These are phyloP conservation scores for Lysandra coridon DNA, from an alignment of 2,888 invertebrate species.

Conservation along the genomic window DNA sequence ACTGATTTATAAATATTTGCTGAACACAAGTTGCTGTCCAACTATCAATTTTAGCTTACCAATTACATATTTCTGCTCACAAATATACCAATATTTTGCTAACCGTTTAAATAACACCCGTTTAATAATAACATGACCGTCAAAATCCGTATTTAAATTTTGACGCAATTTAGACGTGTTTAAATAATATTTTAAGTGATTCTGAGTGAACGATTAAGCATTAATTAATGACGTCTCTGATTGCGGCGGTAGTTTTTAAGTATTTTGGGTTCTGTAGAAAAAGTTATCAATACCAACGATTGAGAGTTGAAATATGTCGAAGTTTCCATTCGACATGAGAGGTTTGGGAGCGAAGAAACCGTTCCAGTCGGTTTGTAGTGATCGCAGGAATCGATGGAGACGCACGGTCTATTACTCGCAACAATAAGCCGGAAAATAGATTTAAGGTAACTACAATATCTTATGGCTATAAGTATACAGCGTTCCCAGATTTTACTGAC, in stretches of 20 bases:
- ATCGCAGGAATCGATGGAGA: slow-evolving; percentile 71
- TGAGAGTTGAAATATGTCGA: slow-evolving; percentile 50
- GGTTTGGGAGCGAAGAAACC: slow-evolving; percentile 65
- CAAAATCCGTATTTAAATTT: too few relatives aligned
- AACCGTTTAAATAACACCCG: too few relatives aligned
- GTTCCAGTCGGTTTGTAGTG: slow-evolving; percentile 74
- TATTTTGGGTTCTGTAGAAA: neutral
- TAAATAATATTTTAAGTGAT: too few relatives aligned
- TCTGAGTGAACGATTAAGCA: neutral
- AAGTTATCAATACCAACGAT: neutral
- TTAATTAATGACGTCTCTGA: too few relatives aligned
- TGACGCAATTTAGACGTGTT: too few relatives aligned
- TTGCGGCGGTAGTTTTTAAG: neutral
- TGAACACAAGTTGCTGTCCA: too few relatives aligned
- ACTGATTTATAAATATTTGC: too few relatives aligned
- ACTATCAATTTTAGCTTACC: too few relatives aligned
- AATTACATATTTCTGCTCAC: too few relatives aligned
- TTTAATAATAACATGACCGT: neutral
- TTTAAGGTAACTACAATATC: slow-evolving; percentile 17
- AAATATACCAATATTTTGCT: too few relatives aligned
- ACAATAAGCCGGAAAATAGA: slow-evolving; percentile 54
- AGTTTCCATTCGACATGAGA: slow-evolving; percentile 69
- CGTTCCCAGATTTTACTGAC: neutral
- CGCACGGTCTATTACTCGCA: slow-evolving; percentile 72
- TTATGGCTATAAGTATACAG: neutral